Conservation (phyloP, 2,113 vertebrate genomes). For the Chaetops frenatus region DNA sequence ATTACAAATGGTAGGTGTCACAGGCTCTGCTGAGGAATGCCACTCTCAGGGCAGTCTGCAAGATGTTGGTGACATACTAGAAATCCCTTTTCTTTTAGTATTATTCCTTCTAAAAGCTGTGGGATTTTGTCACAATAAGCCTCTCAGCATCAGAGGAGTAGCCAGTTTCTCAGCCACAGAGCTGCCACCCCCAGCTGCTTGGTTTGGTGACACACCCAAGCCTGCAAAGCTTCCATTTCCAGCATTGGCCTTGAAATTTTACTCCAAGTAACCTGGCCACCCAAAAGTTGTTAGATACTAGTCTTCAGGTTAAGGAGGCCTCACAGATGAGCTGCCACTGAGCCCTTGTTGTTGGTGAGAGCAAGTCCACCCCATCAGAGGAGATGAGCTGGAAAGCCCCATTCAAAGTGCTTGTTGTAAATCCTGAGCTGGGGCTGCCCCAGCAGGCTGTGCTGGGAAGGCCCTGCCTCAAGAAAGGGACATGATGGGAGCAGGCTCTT, state of each 20-base stretch:
- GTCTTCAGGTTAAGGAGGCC: not conserved
- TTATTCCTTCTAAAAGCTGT: not conserved
- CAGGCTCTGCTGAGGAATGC: not conserved
- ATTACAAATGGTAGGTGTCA: not conserved
- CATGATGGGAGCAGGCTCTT: not conserved
- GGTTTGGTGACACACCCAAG: not conserved
- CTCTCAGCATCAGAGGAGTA: not conserved
- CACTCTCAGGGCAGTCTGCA: not conserved
- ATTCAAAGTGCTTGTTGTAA: not conserved
- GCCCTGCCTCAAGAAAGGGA: not conserved
- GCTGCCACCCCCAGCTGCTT: not conserved
- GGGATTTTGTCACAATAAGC: not conserved
- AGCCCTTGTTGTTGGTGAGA: not conserved
- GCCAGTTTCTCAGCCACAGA: not conserved
- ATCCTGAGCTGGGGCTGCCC: not conserved
- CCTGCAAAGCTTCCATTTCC: not conserved
- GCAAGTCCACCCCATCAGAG: not conserved
- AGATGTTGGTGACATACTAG: not conserved
- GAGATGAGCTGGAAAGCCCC: not conserved
- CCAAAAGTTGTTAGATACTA: not conserved
- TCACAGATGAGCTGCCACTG: not conserved
- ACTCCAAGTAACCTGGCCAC: not conserved
- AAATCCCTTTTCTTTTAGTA: not conserved
- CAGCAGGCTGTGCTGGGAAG: not conserved
- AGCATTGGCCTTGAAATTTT: not conserved